phyloP scores from a whole-genome alignment of 2,797 vertebrate genomes.

The Schizopygopsis pylzovi region DNA sequence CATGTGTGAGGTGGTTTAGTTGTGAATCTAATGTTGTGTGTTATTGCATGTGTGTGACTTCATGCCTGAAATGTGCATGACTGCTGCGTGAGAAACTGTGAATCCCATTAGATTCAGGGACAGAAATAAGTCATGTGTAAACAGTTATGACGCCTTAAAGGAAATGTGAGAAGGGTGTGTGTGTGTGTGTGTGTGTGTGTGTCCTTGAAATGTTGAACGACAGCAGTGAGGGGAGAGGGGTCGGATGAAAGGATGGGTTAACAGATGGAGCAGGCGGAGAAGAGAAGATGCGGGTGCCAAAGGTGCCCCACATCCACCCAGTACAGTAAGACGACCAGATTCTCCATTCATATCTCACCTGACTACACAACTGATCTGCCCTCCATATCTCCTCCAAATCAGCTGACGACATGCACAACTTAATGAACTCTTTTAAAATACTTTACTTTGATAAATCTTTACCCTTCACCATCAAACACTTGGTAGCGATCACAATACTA shows the following conservation, averaged over 20 bases:
- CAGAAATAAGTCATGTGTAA: slow-evolving; percentile 42
- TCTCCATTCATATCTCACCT: not conserved
- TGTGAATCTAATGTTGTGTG: not conserved
- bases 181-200: not conserved
- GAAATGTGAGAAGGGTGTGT: slow-evolving; percentile 45
- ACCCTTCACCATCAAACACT: not conserved
- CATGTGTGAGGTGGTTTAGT: slow-evolving; percentile 15
- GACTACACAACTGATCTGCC: slow-evolving; percentile 16
- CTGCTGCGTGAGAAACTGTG: slow-evolving; percentile 28
- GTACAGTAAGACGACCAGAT: slow-evolving; percentile 15
- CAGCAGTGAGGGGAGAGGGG: slow-evolving; percentile 30
- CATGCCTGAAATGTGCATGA: slow-evolving; percentile 6
- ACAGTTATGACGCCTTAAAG: slow-evolving; percentile 47
- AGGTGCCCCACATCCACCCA: not conserved
- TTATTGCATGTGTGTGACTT: slow-evolving; percentile 27
- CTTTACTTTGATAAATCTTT: slow-evolving; percentile 8
- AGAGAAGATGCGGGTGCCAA: slow-evolving; percentile 24
- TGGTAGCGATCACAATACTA: not conserved
- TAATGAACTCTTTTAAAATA: not conserved
- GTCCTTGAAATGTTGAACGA: slow-evolving; percentile 11
- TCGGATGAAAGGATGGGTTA: slow-evolving; percentile 32
- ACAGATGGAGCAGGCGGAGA: slow-evolving; percentile 43
- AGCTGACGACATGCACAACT: slow-evolving; percentile 24
- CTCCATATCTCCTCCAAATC: slow-evolving; percentile 30
- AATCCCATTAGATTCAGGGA: slow-evolving; percentile 39